Base-by-base conservation (phyloP, 2,888 invertebrate species). In the Plebejus anna region DNA sequence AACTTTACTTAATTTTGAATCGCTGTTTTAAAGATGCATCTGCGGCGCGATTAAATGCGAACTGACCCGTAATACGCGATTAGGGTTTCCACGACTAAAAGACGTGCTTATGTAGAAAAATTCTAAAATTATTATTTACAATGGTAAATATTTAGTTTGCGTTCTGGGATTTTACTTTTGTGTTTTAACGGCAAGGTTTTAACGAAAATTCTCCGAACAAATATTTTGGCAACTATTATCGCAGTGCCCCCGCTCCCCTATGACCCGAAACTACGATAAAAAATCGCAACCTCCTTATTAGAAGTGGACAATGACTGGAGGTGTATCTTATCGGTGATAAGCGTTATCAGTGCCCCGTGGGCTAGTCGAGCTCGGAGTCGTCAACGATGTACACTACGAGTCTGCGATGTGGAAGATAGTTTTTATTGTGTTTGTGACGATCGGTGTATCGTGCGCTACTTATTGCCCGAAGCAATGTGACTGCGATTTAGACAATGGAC, bases 401-500 rank as follows among this genome's bases (percentile, higher is more conserved):
- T 75, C 80, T 81, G 82, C 78, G 84, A 92, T 92, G 82, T 78
- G 72, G 89, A 86, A 83, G 87, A 82, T 88, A 81, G 86, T 80
- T 70, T 81, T 79, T 78, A 75, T 84, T 71, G 47, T 86, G 4
- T 78, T 88, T 75, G 75, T 87, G 75, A 76, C 85, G 11, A 77
- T 78, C 42, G 76, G 77, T 75, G 75, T 70, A 9, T 75, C 78
- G 32, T 55, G 66, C 28, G 59, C 86, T 78, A 87, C 89, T 59
- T 77, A 88, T 77, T 95, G 95, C 82, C 95, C 95, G 11, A 90
- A 89, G 79, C 90, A 94, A 85, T 95, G 95, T 83, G 91, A 90
- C 79, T 95, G 95, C 88, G 95, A 95, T 84, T 84, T 90, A 81
- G 88, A 90, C 76, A 87, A 93, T 83, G 91, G 90, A 32, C 84